Evolutionary conservation across 2,888 invertebrate genomes (phyloP), one percentile per base, ranked within the genome.

Genomic region (Chirona hameri): DNA sequence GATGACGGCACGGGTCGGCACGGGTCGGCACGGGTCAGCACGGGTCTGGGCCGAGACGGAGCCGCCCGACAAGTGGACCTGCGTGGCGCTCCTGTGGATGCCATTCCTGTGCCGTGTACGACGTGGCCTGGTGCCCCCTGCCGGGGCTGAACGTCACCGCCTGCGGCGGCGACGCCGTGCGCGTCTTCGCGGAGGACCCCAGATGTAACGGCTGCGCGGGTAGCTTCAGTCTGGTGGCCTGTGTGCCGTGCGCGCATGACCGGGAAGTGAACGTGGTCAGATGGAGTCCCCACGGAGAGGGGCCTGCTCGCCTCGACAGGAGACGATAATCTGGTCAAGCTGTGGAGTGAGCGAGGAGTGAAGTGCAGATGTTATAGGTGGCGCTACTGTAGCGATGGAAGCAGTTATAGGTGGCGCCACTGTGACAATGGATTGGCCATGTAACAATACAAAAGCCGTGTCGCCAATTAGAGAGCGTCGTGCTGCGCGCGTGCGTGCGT

Each of bases 1-100:
- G 98, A 97, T 88, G 99, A 99, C 87, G 91, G 90, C 86, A 96
- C n/a, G n/a, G n/a, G n/a, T n/a, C n/a, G n/a, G n/a, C n/a, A n/a
- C n/a, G n/a, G n/a, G n/a, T n/a, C n/a, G n/a, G n/a, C n/a, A n/a
- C n/a, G n/a, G n/a, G n/a, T n/a, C 95, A 1, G 90, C 99, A 0
- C 98, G 97, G 90, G 95, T 99, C 85, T 99, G 98, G 96, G 93
- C 94, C 86, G 93, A 94, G 86, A 96, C 96, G 88, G 90, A 91
- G 83, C 89, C 91, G 3, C 92, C 93, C n/a, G 87, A 87, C 81
- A 91, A 91, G 1, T 98, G 97, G 98, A 96, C 96, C 89, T 97
- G 97, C 89, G 93, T 96, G 2, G 95, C 95, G 86, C 97, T 97
- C 1, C 87, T 98, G 55, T 92, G 98, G 98, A 0, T 94, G 92